Conservation (phyloP, 2,113 vertebrate genomes). For the Cryptotis parvus region DNA sequence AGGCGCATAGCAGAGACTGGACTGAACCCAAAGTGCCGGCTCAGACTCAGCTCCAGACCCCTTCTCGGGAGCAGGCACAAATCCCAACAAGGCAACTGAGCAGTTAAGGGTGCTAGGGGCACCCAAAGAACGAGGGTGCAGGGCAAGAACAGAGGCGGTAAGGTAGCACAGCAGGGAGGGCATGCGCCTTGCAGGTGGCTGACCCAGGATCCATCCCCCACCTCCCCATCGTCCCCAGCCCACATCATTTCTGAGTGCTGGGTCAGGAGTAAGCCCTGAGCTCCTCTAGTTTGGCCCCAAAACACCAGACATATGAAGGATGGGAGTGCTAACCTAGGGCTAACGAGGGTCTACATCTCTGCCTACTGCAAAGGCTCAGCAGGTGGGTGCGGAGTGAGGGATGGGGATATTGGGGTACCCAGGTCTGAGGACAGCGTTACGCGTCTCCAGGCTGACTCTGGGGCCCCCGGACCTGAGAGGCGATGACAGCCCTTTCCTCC, state of each 20-base stretch:
- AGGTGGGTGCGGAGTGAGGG: neutral
- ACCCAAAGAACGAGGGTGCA: neutral
- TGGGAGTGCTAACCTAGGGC: neutral
- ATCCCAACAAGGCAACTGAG: accelerated
- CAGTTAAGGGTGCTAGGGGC: neutral
- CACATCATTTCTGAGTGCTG: too few relatives aligned
- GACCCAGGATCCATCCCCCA: too few relatives aligned
- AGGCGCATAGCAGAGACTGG: neutral
- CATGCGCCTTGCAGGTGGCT: too few relatives aligned
- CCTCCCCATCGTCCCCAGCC: too few relatives aligned
- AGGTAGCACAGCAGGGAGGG: too few relatives aligned
- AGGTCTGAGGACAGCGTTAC: neutral
- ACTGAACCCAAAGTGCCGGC: too few relatives aligned
- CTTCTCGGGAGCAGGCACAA: accelerated
- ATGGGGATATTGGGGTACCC: neutral
- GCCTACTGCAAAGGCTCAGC: neutral
- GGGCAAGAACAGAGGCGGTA: neutral
- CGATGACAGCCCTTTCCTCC: neutral
- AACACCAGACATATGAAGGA: too few relatives aligned
- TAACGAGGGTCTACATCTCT: neutral
- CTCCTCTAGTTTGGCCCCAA: too few relatives aligned
- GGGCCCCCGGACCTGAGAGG: neutral
- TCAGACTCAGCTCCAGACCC: neutral
- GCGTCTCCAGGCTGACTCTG: neutral
- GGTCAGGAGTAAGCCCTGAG: too few relatives aligned